Evolutionary conservation across 1,140 invertebrate genomes (phyloP).

Genomic region (Leptopilina boulardi): DNA sequence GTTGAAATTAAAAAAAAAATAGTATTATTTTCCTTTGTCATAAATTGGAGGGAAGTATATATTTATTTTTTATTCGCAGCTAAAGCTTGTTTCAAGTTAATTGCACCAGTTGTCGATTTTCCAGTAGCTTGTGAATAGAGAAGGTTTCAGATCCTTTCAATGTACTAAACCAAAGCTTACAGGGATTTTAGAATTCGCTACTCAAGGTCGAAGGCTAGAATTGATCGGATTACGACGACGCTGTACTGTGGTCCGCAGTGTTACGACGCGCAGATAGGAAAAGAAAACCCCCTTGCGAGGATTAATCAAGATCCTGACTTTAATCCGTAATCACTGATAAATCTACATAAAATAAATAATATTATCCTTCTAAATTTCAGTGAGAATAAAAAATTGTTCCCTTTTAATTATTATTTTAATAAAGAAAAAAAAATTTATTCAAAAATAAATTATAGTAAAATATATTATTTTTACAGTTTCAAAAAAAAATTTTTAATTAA

Average conservation of each 20-base stretch:
- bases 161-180: conserved; percentile 16
- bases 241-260: neutral
- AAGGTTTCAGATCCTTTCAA: neutral
- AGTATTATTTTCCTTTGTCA: too few species aligned
- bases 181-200: conserved; percentile 9
- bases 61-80: neutral
- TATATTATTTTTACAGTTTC: too few species aligned
- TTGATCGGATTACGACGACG: neutral
- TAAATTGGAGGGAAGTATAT: too few species aligned
- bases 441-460: too few species aligned
- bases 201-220: conserved; percentile 16
- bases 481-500: too few species aligned
- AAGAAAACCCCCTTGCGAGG: conserved; percentile 1
- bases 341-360: neutral
- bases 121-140: conserved; percentile 37
- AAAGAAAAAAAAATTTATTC: too few species aligned
- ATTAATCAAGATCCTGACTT: neutral
- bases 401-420: too few species aligned
- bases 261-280: neutral
- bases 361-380: too few species aligned
- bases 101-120: conserved; percentile 35
- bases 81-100: conserved; percentile 13
- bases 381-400: too few species aligned
- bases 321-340: neutral
- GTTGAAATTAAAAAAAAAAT: too few species aligned